A percentile compares a stretch with the other conserved stretches of the same genome.
phyloP scores from a whole-genome alignment of 2,113 vertebrate genomes.

The Greenwoodochromis staneri region DNA sequence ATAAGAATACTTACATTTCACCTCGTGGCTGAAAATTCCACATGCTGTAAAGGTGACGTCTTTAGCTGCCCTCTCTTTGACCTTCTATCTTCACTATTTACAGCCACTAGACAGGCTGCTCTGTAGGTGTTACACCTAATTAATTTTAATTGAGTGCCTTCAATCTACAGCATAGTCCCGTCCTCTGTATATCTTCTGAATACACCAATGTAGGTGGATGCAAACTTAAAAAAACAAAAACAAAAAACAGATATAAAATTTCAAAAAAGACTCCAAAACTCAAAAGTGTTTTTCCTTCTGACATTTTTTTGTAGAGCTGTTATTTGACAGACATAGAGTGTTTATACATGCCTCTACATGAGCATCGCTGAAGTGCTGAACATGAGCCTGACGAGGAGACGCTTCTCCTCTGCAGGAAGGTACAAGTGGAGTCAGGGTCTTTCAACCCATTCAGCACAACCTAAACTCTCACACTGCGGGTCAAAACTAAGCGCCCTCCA shows the following conservation, averaged over 20 bases:
- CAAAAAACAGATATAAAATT: neutral
- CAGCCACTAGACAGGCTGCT: neutral
- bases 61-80: neutral
- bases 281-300: neutral
- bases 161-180: neutral
- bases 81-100: neutral
- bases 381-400: neutral
- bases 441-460: conserved; percentile 3
- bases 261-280: neutral
- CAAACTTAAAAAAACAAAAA: neutral
- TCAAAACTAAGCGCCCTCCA: conserved; percentile 31
- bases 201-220: neutral
- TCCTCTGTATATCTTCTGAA: neutral
- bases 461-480: neutral
- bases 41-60: neutral
- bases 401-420: neutral
- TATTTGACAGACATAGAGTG: neutral
- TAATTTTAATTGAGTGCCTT: neutral
- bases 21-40: neutral
- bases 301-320: neutral
- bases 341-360: neutral
- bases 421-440: conserved; percentile 25
- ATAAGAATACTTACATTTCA: neutral
- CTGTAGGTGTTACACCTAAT: neutral
- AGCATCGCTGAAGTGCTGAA: neutral